phyloP scores from a whole-genome alignment of 2,113 vertebrate species.

The Epinephelus moara region DNA sequence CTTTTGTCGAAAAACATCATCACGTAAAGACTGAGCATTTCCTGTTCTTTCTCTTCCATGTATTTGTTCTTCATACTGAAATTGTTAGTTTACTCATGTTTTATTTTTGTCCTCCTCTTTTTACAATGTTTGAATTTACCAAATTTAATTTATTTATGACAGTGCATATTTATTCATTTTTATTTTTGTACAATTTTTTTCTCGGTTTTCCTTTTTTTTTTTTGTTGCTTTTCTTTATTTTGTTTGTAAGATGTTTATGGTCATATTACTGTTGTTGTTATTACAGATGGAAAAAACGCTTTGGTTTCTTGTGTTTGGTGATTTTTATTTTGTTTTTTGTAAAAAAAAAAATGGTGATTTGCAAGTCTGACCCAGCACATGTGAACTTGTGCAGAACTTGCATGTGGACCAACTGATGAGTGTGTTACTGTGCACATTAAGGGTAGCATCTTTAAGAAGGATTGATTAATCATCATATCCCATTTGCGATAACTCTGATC shows the following conservation, averaged over 20 bases:
- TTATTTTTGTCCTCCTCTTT: conserved; percentile 60
- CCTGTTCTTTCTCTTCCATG: conserved; percentile 37
- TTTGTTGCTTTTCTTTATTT: conserved; percentile 40
- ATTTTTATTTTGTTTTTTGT: conserved; percentile 1
- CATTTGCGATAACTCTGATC: conserved; percentile 1
- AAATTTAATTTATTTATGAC: conserved; percentile 84
- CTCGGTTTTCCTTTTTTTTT: conserved; percentile 29
- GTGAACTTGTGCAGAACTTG: conserved; percentile 54
- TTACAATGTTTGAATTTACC: conserved; percentile 79
- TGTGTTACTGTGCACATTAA: conserved; percentile 33
- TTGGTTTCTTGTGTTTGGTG: background rate
- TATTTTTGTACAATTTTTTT: conserved; percentile 75
- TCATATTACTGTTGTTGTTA: conserved; percentile 60
- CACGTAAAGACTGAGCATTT: conserved; percentile 39
- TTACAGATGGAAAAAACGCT: conserved; percentile 19
- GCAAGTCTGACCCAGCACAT: conserved; percentile 55
- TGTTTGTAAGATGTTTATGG: conserved; percentile 47
- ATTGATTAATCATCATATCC: background rate
- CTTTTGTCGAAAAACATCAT: background rate
- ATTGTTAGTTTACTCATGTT: conserved; percentile 72
- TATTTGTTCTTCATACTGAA: conserved; percentile 62
- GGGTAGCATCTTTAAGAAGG: conserved; percentile 13
- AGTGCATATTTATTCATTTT: conserved; percentile 85
- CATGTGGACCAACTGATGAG: conserved; percentile 52
- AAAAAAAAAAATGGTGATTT: conserved; percentile 24